phyloP scores from a whole-genome alignment of 2,797 vertebrate species.

The Coregonus ussuriensis region DNA sequence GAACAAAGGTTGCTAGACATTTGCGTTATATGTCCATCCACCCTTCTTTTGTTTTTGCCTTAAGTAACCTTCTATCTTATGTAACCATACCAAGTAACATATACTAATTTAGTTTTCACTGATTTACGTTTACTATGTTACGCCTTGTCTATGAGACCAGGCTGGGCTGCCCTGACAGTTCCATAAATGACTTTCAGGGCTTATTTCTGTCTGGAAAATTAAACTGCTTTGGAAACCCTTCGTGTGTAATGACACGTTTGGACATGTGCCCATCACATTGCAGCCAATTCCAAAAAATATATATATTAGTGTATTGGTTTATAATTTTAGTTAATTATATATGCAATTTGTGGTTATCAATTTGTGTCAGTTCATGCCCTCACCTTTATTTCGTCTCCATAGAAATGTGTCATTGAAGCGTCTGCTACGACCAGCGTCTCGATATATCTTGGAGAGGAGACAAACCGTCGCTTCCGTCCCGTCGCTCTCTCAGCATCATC shows the following conservation, averaged over 20 bases:
- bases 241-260: slow-evolving; percentile 12
- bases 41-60: too few species aligned
- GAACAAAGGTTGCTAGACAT: too few species aligned
- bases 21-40: too few species aligned
- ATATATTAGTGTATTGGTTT: background rate
- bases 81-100: too few species aligned
- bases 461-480: slow-evolving; percentile 67
- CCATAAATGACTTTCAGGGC: slow-evolving; percentile 1
- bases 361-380: background rate
- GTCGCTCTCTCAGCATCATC: slow-evolving; percentile 12
- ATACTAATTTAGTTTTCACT: too few species aligned
- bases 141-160: too few species aligned
- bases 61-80: too few species aligned
- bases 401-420: slow-evolving; percentile 80
- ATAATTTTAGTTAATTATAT: background rate
- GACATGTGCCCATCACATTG: background rate
- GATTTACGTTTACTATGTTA: too few species aligned
- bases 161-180: slow-evolving; percentile 6
- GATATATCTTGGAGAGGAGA: slow-evolving; percentile 80
- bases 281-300: background rate
- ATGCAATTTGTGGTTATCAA: background rate
- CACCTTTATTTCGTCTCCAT: slow-evolving; percentile 82
- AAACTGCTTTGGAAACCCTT: background rate
- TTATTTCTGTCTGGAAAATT: slow-evolving; percentile 3
- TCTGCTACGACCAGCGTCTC: slow-evolving; percentile 85